Conservation (phyloP, 2,888 invertebrate genomes). For the Sericinus montela region DNA sequence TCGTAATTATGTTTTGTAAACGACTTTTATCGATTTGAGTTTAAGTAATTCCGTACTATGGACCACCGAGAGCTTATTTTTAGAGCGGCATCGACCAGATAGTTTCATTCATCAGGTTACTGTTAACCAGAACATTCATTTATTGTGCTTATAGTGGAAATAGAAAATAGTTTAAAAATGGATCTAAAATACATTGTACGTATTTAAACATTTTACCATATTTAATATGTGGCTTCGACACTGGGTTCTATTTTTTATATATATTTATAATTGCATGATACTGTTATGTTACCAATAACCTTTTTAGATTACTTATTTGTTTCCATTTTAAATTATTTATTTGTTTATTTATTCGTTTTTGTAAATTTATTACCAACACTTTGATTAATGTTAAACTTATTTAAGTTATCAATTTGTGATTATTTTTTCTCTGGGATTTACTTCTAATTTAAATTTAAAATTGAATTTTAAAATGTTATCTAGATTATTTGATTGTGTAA, state of each 20-base stretch:
- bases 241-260: neutral
- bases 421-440: no score
- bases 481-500: no score
- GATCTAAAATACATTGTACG: slow-evolving; percentile 50
- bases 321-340: no score
- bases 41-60: slow-evolving; percentile 67
- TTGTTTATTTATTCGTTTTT: no score
- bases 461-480: no score
- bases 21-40: slow-evolving; percentile 53
- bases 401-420: no score
- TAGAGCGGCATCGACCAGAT: slow-evolving; percentile 38
- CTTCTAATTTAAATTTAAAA: no score
- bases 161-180: slow-evolving; percentile 37
- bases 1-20: slow-evolving; percentile 62
- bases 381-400: no score
- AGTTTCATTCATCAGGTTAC: slow-evolving; percentile 58
- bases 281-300: no score
- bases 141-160: slow-evolving; percentile 41
- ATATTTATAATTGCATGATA: neutral
- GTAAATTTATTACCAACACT: no score
- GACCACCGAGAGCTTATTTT: slow-evolving; percentile 54
- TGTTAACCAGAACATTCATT: slow-evolving; percentile 43
- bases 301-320: no score
- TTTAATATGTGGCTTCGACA: neutral
- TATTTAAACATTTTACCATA: slow-evolving; percentile 24